phyloP scores from a whole-genome alignment of 2,888 invertebrate genomes.

The Cybosia mesomella region DNA sequence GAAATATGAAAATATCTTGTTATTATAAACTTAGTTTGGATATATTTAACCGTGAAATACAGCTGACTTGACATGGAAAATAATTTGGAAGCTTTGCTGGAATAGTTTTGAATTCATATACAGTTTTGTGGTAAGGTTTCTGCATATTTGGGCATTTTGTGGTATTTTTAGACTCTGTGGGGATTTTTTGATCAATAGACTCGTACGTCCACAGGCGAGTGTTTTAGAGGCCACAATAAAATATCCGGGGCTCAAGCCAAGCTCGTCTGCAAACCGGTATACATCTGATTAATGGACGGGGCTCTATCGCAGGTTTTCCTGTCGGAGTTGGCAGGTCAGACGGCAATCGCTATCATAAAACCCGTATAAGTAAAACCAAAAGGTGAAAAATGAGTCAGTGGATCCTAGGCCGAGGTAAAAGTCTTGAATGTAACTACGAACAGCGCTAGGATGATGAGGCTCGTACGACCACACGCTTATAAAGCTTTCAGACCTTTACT shows the following conservation, averaged over 20 bases:
- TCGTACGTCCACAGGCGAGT: too few species aligned
- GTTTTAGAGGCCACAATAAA: too few species aligned
- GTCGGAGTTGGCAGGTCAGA: neutral
- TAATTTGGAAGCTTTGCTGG: slow-evolving; percentile 23
- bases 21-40: slow-evolving; percentile 67
- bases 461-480: too few species aligned
- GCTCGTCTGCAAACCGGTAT: too few species aligned
- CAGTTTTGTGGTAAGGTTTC: neutral
- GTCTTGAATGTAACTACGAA: too few species aligned
- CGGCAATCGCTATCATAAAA: too few species aligned
- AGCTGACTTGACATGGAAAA: slow-evolving; percentile 39
- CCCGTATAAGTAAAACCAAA: too few species aligned
- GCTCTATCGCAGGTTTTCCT: neutral
- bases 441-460: too few species aligned
- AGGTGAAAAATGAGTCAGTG: too few species aligned
- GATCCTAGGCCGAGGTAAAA: too few species aligned
- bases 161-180: neutral
- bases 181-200: neutral
- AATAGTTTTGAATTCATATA: slow-evolving; percentile 22
- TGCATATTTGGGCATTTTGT: neutral
- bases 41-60: slow-evolving; percentile 60
- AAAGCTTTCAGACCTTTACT: too few species aligned
- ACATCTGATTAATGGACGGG: neutral
- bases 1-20: slow-evolving; percentile 78
- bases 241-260: neutral